Conservation (phyloP, 37 sponge, comb jelly and placozoan genomes). For the Cliona cf. orientalis region DNA sequence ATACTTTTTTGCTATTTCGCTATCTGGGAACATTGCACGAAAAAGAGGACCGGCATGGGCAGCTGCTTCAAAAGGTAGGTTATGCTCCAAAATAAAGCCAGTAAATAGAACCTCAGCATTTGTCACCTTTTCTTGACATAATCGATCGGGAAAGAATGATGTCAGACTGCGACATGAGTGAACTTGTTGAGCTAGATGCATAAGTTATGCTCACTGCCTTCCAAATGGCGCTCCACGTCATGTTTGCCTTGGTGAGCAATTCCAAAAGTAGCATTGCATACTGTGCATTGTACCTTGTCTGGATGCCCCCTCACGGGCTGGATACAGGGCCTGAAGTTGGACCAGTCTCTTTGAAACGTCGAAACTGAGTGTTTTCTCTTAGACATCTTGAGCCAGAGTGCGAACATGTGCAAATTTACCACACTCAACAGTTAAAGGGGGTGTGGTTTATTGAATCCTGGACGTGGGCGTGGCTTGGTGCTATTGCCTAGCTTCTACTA, state of each 20-base stretch:
- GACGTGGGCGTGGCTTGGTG: not conserved
- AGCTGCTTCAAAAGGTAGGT: conserved; percentile 18
- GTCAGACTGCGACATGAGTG: conserved; percentile 7
- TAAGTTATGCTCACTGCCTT: conserved; percentile 10
- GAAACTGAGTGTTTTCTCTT: not conserved
- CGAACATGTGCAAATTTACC: no score
- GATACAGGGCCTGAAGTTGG: not conserved
- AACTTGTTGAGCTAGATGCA: not conserved
- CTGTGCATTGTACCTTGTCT: not conserved
- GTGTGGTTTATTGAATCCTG: no score
- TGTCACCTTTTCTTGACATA: conserved; percentile 1
- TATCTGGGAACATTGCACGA: conserved; percentile 30
- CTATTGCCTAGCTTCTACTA: not conserved
- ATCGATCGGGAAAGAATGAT: not conserved
- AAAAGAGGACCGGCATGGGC: conserved; percentile 18
- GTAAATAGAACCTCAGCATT: conserved; percentile 38
- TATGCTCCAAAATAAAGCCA: conserved; percentile 23
- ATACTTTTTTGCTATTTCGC: conserved; percentile 14
- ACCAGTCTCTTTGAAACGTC: not conserved
- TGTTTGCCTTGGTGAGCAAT: conserved; percentile 6
- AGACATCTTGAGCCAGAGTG: no score
- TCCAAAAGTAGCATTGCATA: not conserved
- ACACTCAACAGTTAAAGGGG: no score
- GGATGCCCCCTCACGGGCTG: not conserved
- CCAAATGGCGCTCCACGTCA: not conserved